Evolutionary conservation across 2,797 vertebrate genomes (phyloP), one percentile per base, ranked within the genome.

Genomic region (Peromyscus nudipes): DNA sequence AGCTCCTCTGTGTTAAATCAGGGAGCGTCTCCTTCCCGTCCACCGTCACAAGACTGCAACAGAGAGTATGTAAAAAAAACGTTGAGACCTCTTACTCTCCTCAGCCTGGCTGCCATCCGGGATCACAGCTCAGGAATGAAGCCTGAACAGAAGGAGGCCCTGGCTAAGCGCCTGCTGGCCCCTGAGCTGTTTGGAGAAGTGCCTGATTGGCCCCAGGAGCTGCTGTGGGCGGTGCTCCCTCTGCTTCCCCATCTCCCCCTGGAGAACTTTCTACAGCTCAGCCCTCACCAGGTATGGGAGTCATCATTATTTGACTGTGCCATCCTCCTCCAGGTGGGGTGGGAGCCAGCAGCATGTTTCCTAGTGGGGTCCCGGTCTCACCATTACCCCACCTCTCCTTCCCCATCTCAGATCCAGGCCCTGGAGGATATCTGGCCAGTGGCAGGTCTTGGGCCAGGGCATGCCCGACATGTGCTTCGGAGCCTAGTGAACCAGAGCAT

Each of bases 41-140:
- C 34, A 34, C 34, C 52, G 71, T 9, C 76, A 37, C 31, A 10
- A 46, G 21, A 23, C 49, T 90, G 19, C 0, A 23, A 60, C 37
- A 80, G 81, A 83, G 57, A 71, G 64, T 76, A 62, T 69, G 76
- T n/a, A 87, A 69, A 75, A 52, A 21, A 62, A 91, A 40, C 1
- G 25, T 11, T 96, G 85, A 93, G 43, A 88, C 29, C 67, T 13
- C 14, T 90, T 92, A 29, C 73, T 96, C 62, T 92, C 69, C 40
- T 10, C 91, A 99, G 99, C 92, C 98, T 99, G 98, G 99, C 98
- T 77, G 99, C 99, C 80, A 99, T 99, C 96, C 98, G 98, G 34
- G 99, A 99, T 96, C 99, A 99, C 97, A 99, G 99, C 96, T 98
- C 99, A 16, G 99, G 97, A 96, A 99, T 99, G 99, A 99, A 98